Percentiles rank a stretch among this genome's conserved stretches.
These are phyloP conservation scores for Oscheius sp. DNA, from an alignment of 1,140 invertebrate genomes.

Conservation along the genomic window DNA sequence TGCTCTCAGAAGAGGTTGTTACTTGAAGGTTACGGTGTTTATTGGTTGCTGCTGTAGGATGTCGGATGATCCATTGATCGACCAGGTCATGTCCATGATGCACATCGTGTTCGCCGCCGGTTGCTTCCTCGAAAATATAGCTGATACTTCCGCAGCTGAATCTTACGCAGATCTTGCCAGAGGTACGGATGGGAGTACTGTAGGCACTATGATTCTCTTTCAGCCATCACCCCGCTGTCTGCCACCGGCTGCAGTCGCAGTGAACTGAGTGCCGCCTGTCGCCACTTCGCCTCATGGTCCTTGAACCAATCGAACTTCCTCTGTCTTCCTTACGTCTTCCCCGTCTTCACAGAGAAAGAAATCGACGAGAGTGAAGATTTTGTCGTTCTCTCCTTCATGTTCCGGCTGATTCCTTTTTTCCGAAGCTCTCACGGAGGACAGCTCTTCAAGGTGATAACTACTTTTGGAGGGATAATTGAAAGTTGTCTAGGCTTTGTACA, in stretches of 20 bases:
- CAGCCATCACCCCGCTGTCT: no score
- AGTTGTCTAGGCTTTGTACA: neutral
- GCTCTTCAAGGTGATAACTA: no score
- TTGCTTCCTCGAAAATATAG: neutral
- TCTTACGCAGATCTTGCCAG: neutral
- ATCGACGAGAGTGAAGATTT: neutral
- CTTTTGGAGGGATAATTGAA: no score
- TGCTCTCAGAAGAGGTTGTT: neutral
- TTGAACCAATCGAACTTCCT: neutral
- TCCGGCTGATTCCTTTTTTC: neutral
- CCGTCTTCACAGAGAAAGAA: neutral
- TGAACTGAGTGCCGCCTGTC: neutral
- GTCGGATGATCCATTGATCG: neutral
- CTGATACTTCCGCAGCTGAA: neutral
- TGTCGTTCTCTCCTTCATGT: neutral
- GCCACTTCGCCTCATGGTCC: neutral
- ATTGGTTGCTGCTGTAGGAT: neutral
- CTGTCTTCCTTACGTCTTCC: neutral
- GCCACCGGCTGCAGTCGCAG: neutral
- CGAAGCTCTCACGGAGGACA: neutral
- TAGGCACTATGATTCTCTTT: neutral
- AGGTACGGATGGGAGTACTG: neutral
- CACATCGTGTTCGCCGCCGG: neutral
- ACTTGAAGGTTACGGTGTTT: neutral
- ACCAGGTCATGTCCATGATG: neutral